Evolutionary conservation across 2,113 vertebrate genomes (phyloP), one percentile per base, ranked within the genome.

Genomic region (Prionailurus viverrinus): DNA sequence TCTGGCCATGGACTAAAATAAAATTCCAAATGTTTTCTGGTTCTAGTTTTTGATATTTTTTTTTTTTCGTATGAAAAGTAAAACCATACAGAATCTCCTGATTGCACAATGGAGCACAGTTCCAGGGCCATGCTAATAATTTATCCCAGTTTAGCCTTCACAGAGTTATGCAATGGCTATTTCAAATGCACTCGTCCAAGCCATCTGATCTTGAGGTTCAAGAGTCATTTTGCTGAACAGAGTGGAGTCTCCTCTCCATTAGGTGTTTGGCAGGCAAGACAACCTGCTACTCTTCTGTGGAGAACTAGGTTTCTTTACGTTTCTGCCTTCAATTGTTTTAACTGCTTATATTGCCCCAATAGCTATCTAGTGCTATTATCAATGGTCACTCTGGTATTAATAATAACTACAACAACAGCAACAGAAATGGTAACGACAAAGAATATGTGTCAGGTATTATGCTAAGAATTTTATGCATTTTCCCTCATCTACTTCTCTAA

Each of bases 11-110:
- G 98, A 98, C 98, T 95, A 82, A 96, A 95, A 96, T 96, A 97
- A 97, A 98, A 97, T 89, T 96, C 94, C 97, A 98, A 98, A 98
- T 98, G 96, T 98, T 98, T 99, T 98, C 98, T 99, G 98, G 98
- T 99, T 98, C 98, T 98, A 98, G 97, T 98, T 98, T 98, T 98
- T 98, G 85, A 97, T 98, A 97, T 98, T 97, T 94, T 71, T 97
- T 97, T n/a, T 97, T 98, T 97, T 94, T 87, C 51, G 18, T 97
- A 97, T 97, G 98, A 98, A 99, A 99, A 99, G 98, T 98, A 98
- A 99, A 99, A 98, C 98, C 98, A 98, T 98, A 97, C 98, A 99
- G 99, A 98, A 98, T 98, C 97, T 97, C 98, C 95, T 98, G 98
- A 98, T 99, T 99, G 98, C 98, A 98, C 98, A 98, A 98, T 89